Evolutionary conservation across 2,888 invertebrate species (phyloP).

Genomic region (Lepidocyrtinus sp.): DNA sequence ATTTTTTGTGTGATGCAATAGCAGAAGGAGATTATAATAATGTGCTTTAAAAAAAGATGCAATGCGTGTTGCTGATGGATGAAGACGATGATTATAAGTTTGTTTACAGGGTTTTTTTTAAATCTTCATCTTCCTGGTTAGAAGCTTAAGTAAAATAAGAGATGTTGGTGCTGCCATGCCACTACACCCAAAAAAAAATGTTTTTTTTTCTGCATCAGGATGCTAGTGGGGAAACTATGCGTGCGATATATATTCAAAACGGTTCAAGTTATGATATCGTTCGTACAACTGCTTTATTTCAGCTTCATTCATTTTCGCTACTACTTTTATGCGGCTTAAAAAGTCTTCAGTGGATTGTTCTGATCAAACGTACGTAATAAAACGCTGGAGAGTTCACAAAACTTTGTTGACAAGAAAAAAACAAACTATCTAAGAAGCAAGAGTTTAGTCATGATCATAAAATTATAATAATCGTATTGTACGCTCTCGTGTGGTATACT

Average conservation of each 20-base stretch:
- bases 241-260: too few relatives aligned
- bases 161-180: too few relatives aligned
- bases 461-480: constrained; percentile 5
- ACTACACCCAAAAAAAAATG: too few relatives aligned
- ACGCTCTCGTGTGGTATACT: not conserved
- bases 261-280: too few relatives aligned
- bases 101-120: constrained; percentile 10
- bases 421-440: not conserved
- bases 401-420: not conserved
- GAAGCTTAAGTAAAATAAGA: too few relatives aligned
- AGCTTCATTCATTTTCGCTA: constrained; percentile 41
- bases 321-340: not conserved
- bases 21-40: not conserved
- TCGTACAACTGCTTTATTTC: constrained; percentile 56
- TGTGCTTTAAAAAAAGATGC: constrained; percentile 4
- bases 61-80: constrained; percentile 2
- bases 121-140: constrained; percentile 17
- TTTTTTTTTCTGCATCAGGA: too few relatives aligned
- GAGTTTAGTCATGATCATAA: constrained; percentile 10
- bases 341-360: not conserved
- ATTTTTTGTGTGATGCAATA: not conserved
- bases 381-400: not conserved
- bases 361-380: not conserved
- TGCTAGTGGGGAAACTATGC: too few relatives aligned
- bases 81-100: constrained; percentile 18